Conservation (phyloP, 2,888 invertebrate species). For the Torymus tubicola region DNA sequence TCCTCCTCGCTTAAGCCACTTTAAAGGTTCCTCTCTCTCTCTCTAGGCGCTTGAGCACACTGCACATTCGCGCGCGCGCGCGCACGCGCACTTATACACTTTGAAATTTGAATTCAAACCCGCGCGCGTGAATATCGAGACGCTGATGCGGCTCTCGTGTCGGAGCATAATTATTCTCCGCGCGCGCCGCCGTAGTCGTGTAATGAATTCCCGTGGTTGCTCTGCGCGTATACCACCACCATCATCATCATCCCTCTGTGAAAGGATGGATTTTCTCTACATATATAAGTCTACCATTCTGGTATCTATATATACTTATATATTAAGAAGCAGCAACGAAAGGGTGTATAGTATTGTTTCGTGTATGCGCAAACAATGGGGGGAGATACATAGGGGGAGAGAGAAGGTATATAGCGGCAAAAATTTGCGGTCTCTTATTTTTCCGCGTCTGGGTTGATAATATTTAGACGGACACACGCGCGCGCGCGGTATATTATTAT, state of each 20-base stretch:
- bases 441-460: no score
- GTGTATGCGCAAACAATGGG: constrained; percentile 47
- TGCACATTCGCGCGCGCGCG: no score
- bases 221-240: no score
- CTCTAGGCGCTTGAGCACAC: neutral
- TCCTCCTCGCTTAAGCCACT: constrained; percentile 46
- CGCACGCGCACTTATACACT: constrained; percentile 1
- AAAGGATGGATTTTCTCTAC: constrained; percentile 43
- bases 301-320: constrained; percentile 36
- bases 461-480: no score
- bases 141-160: constrained; percentile 52
- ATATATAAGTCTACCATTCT: neutral
- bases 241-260: no score
- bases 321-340: constrained; percentile 37
- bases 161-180: constrained; percentile 54
- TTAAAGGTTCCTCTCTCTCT: constrained; percentile 38
- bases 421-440: no score
- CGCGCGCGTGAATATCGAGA: constrained; percentile 51
- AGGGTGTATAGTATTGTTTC: constrained; percentile 41
- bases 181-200: neutral
- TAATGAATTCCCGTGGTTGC: constrained; percentile 46
- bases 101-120: constrained; percentile 50
- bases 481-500: no score
- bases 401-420: no score
- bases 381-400: no score